Evolutionary conservation across 2,113 vertebrate genomes (phyloP), one percentile per base, ranked within the genome.

Genomic region (Climacteris rufus): DNA sequence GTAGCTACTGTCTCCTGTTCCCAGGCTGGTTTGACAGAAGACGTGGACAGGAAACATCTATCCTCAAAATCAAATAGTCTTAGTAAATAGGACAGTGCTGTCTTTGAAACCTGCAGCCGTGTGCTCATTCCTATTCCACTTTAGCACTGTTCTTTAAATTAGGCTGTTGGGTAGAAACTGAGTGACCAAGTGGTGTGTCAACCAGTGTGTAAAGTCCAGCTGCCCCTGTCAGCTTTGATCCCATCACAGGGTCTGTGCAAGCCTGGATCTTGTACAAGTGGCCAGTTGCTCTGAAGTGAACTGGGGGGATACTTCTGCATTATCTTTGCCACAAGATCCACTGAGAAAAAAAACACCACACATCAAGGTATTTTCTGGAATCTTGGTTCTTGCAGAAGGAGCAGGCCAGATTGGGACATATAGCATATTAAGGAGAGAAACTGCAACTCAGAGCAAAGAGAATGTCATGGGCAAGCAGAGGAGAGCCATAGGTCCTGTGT

Each of bases 1-100:
- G n/a, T 52, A 13, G 39, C 16, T 69, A 2, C 50, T 44, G 49
- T 33, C 35, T 37, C 5, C 21, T 53, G 54, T 23, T 33, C 50
- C 15, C 44, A 13, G 54, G 19, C 60, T 75, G 28, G 44, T 50
- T 49, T 69, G 35, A 35, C 65, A 76, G 75, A 40, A 65, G 54
- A 9, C 1, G 1, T 31, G 44, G 60, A 30, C 66, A 33, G 65
- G 56, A n/a, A 1, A 1, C 11, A 7, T 87, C 40, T 39, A 3
- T 30, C 23, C 47, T 42, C 25, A 20, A 15, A 63, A 37, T 17
- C 0, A 3, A 64, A 33, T 21, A 63, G 49, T 33, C 72, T 50
- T 30, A 65, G 50, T 35, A 52, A 80, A 37, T 27, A 69, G 35
- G 54, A 75, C 52, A 25, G 52, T 65, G 42, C n/a, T 45, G 7